These are phyloP conservation scores for Silurus asotus DNA, from an alignment of 2,113 vertebrate species.

Conservation along the genomic window DNA sequence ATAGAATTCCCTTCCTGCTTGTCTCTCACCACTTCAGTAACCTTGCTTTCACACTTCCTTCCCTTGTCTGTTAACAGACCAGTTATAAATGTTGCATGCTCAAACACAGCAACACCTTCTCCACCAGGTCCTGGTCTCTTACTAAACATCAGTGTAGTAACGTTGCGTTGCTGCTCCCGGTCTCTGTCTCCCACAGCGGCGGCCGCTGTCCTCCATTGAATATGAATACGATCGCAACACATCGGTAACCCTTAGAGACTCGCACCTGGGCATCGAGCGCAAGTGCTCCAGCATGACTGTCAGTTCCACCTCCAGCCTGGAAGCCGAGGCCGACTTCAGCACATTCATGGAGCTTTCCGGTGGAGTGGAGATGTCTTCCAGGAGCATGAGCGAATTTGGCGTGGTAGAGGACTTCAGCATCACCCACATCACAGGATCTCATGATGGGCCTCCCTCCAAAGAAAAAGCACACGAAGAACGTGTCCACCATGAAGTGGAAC, in stretches of 20 bases:
- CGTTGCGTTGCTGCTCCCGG: conserved; percentile 24
- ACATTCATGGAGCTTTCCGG: conserved; percentile 86
- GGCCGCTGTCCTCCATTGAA: conserved; percentile 68
- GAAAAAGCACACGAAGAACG: conserved; percentile 64
- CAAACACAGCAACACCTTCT: background rate
- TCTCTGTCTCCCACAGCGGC: conserved; percentile 67
- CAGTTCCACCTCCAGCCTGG: conserved; percentile 93
- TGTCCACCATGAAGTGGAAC: conserved; percentile 68
- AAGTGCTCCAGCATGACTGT: conserved; percentile 96
- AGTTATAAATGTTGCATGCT: background rate
- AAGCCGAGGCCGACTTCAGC: conserved; percentile 93
- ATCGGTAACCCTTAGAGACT: conserved; percentile 82
- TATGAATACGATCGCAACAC: conserved; percentile 85
- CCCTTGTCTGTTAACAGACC: background rate
- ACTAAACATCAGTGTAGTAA: conserved; percentile 17
- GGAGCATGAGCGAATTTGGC: conserved; percentile 78
- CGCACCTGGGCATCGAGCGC: conserved; percentile 88
- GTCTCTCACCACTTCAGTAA: background rate
- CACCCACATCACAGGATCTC: conserved; percentile 64
- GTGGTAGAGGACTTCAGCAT: conserved; percentile 77
- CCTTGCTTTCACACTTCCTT: background rate
- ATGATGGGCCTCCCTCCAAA: conserved; percentile 68
- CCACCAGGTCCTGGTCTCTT: background rate
- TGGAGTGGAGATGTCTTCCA: conserved; percentile 83
- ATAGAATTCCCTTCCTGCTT: background rate